Conservation (phyloP, 2,888 invertebrate species). For the Adineta ricciae region DNA sequence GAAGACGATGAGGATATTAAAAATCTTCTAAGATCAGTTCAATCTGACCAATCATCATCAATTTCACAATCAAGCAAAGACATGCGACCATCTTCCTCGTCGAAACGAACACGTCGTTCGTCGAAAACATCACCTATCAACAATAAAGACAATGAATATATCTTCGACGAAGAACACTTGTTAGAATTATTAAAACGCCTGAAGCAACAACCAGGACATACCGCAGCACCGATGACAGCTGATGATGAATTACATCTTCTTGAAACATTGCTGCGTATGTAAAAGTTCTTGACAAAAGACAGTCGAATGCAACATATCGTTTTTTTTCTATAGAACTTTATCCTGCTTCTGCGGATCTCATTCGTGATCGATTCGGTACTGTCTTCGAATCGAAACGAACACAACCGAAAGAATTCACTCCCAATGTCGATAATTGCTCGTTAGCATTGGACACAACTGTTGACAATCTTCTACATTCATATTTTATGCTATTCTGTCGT, state of each 20-base stretch:
- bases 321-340: constrained; percentile 33
- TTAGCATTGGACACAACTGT: background rate
- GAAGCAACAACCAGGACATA: background rate
- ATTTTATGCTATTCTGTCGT: constrained; percentile 90
- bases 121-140: background rate
- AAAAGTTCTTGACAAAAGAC: background rate
- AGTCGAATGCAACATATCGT: background rate
- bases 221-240: background rate
- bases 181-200: constrained; percentile 1
- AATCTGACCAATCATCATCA: constrained; percentile 58
- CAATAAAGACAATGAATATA: background rate
- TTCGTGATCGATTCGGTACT: constrained; percentile 28
- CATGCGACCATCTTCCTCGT: background rate
- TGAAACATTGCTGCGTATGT: background rate
- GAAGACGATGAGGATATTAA: constrained; percentile 3
- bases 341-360: background rate
- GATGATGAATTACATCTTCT: background rate
- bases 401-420: constrained; percentile 74
- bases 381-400: constrained; percentile 11
- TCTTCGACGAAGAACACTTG: background rate
- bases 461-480: constrained; percentile 91
- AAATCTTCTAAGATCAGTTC: background rate
- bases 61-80: constrained; percentile 71
- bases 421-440: constrained; percentile 66
- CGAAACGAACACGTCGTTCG: background rate